These are phyloP conservation scores for Acanthosoma haemorrhoidale DNA, from an alignment of 2,888 invertebrate species.

Conservation along the genomic window DNA sequence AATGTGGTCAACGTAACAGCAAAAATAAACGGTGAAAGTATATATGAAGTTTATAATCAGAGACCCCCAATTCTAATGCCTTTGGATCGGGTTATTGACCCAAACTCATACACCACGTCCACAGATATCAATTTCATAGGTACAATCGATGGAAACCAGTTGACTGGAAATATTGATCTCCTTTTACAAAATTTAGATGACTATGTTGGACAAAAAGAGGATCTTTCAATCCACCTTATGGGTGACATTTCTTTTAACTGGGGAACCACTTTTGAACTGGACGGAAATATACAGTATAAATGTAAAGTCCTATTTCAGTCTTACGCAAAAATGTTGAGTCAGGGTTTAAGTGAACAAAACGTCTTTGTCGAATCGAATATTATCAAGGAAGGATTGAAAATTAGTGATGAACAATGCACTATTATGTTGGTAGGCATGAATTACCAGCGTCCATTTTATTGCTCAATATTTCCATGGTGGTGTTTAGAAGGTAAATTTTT, in stretches of 20 bases:
- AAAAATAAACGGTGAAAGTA: neutral
- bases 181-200: neutral
- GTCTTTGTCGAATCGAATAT: neutral
- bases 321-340: neutral
- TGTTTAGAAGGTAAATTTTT: conserved; percentile 32
- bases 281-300: neutral
- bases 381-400: neutral
- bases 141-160: neutral
- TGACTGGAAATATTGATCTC: neutral
- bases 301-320: conserved; percentile 18
- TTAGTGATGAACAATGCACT: conserved; percentile 18
- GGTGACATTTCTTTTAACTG: neutral
- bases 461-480: conserved; percentile 33
- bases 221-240: neutral
- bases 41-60: conserved; percentile 8
- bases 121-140: neutral
- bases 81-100: neutral
- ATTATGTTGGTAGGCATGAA: conserved; percentile 30
- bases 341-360: neutral
- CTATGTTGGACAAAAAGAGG: neutral
- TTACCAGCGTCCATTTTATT: conserved; percentile 33
- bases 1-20: conserved; percentile 10
- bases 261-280: neutral
- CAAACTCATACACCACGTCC: neutral
- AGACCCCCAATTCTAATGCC: conserved; percentile 12